Base-by-base conservation (phyloP, 2,113 vertebrate genomes). In the Hemichromis elongatus region DNA sequence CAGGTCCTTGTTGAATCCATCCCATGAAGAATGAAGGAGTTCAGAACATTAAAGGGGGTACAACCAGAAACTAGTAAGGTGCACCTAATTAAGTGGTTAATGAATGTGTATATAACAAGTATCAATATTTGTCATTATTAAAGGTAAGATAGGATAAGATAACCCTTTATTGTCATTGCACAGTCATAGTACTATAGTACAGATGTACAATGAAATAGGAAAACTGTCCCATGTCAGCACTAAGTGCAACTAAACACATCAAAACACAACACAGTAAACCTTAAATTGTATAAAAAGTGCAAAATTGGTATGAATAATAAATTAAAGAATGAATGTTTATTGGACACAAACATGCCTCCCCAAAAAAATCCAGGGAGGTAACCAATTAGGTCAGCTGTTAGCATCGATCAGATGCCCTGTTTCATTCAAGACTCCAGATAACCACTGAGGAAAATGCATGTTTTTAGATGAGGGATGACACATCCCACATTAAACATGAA, bases 401-500 rank as follows among this genome's bases (percentile, higher is more conserved):
- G 30, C 18, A 35, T n/a, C 35, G 30, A 61, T 61, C 57, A 77
- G 5, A 84, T n/a, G 2, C 57, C 10, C 11, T 4, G 21, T 14
- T 78, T 77, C n/a, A 21, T 57, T 77, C 9, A n/a, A 52, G 19
- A 24, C 24, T 83, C 26, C 50, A 40, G 66, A 42, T 56, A 73
- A 45, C 21, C 37, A 70, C 63, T 70, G 13, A 0, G 21, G 66
- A 73, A 73, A 45, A 21, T 10, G 8, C 52, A 21, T 84, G 7
- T 85, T 84, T 18, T 77, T 82, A 8, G 37, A 77, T 10, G 55
- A 54, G 12, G 4, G 2, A 26, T 63, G 37, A 75, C 40, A 78
- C 57, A 50, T 59, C n/a, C n/a, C n/a, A n/a, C n/a, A n/a, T 19
- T 30, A 14, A 86, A 30, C 26, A 66, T 21, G 28, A 83, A 80